These are phyloP conservation scores for Hyposoter dolosus DNA, from an alignment of 2,888 invertebrate species.

Conservation along the genomic window DNA sequence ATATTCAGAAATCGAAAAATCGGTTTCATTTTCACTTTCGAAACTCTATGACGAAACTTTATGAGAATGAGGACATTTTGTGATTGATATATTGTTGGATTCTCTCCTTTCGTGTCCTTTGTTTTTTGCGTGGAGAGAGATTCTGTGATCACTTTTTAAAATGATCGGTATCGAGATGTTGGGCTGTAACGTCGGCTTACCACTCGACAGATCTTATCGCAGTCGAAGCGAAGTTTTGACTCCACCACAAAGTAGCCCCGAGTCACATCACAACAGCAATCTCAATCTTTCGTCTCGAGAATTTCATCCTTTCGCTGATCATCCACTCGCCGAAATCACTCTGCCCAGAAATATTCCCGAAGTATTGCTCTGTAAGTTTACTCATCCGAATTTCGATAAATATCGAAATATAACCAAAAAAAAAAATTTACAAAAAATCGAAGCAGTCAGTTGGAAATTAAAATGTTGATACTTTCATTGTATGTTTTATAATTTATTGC, in stretches of 20 bases:
- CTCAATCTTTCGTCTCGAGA: slow-evolving; percentile 63
- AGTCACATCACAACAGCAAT: slow-evolving; percentile 77
- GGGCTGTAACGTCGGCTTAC: slow-evolving; percentile 78
- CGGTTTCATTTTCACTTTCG: not conserved
- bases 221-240: slow-evolving; percentile 80
- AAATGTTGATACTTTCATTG: not conserved
- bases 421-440: not conserved
- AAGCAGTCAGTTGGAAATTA: not conserved
- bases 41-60: not conserved
- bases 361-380: slow-evolving; percentile 82
- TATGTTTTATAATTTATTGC: not conserved
- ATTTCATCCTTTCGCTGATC: slow-evolving; percentile 79
- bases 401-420: not conserved
- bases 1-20: not conserved
- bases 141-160: not conserved
- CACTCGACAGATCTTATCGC: slow-evolving; percentile 77
- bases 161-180: slow-evolving; percentile 77
- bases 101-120: not conserved
- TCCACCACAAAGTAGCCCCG: slow-evolving; percentile 84
- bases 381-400: not conserved
- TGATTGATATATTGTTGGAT: not conserved
- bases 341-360: slow-evolving; percentile 81
- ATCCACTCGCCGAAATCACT: slow-evolving; percentile 78
- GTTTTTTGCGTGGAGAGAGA: not conserved
- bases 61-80: slow-evolving; percentile 1